Evolutionary conservation across 2,113 vertebrate species (phyloP).

Genomic region (Ptychochromis oligacanthus): DNA sequence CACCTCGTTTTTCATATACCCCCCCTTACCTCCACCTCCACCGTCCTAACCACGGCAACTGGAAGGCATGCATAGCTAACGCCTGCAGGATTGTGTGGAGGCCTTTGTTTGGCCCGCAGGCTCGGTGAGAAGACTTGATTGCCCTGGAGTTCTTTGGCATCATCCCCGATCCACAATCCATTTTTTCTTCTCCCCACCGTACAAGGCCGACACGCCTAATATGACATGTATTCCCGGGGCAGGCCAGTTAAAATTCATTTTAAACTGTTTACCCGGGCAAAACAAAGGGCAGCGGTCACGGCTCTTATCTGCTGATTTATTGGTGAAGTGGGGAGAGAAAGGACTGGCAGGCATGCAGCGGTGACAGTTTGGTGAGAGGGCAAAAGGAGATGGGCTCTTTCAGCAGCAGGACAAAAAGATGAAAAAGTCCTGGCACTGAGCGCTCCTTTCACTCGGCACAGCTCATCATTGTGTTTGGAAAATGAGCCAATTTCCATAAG

Average conservation of each 20-base stretch:
- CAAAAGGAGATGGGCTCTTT: slow-evolving; percentile 33
- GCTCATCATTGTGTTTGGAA: slow-evolving; percentile 58
- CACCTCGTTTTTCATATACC: slow-evolving; percentile 6
- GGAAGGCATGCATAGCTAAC: slow-evolving; percentile 98
- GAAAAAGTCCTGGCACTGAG: slow-evolving; percentile 46
- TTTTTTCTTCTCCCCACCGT: slow-evolving; percentile 69
- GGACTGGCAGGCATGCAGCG: slow-evolving; percentile 64
- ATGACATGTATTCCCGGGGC: slow-evolving; percentile 90
- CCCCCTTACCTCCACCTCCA: slow-evolving; percentile 74
- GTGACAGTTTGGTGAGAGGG: slow-evolving; percentile 31
- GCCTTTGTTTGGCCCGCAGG: slow-evolving; percentile 87
- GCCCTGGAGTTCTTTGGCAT: slow-evolving; percentile 84
- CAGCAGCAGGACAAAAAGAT: slow-evolving; percentile 34
- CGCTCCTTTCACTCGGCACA: slow-evolving; percentile 42
- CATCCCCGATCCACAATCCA: slow-evolving; percentile 79
- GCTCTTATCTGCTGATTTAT: slow-evolving; percentile 88
- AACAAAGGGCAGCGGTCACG: slow-evolving; percentile 87
- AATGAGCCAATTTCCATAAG: slow-evolving; percentile 70
- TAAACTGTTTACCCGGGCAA: slow-evolving; percentile 88
- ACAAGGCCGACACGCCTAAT: slow-evolving; percentile 85
- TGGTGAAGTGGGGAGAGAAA: slow-evolving; percentile 57
- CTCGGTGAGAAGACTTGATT: slow-evolving; percentile 88
- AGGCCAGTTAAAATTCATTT: slow-evolving; percentile 92
- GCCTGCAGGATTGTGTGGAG: slow-evolving; percentile 85
- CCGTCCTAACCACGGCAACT: slow-evolving; percentile 90